phyloP scores from a whole-genome alignment of 92 coral and sea anemone genomes.

The Palythoa grandiflora region DNA sequence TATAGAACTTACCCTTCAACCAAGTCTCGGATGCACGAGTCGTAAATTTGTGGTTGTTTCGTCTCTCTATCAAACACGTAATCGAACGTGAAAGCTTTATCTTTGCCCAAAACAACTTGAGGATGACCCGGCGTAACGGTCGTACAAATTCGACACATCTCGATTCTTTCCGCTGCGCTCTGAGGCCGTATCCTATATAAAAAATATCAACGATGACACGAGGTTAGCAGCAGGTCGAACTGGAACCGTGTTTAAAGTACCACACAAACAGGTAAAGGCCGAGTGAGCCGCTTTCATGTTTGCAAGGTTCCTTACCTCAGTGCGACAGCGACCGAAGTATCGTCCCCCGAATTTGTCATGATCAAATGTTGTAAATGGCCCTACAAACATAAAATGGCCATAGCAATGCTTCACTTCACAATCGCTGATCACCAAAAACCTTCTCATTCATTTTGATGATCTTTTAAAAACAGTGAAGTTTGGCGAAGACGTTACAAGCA shows the following conservation, averaged over 20 bases:
- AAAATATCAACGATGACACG: slow-evolving; percentile 40
- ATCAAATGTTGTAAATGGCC: slow-evolving; percentile 22
- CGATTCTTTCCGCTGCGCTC: slow-evolving; percentile 98
- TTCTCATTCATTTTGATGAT: slow-evolving; percentile 59
- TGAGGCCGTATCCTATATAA: slow-evolving; percentile 96
- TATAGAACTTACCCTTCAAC: slow-evolving; percentile 89
- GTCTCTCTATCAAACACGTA: slow-evolving; percentile 82
- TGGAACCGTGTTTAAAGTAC: slow-evolving; percentile 31
- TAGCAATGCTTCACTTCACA: slow-evolving; percentile 37
- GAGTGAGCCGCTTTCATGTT: slow-evolving; percentile 56
- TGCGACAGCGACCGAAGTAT: slow-evolving; percentile 96
- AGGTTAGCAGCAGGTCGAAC: slow-evolving; percentile 50
- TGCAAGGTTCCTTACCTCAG: slow-evolving; percentile 78
- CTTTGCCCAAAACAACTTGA: slow-evolving; percentile 97
- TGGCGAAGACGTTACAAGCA: not conserved
- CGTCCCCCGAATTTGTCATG: slow-evolving; percentile 76
- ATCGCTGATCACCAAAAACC: slow-evolving; percentile 59
- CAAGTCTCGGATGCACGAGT: slow-evolving; percentile 81
- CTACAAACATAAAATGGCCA: slow-evolving; percentile 9
- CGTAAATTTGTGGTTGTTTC: slow-evolving; percentile 88
- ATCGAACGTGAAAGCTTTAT: slow-evolving; percentile 98
- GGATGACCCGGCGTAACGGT: slow-evolving; percentile 91
- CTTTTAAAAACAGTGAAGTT: not conserved
- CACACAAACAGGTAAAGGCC: slow-evolving; percentile 40
- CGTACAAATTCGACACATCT: slow-evolving; percentile 97